Evolutionary conservation across 2,797 vertebrate genomes (phyloP), one percentile per base, ranked within the genome.

Genomic region (Odontamblyopus rebecca): DNA sequence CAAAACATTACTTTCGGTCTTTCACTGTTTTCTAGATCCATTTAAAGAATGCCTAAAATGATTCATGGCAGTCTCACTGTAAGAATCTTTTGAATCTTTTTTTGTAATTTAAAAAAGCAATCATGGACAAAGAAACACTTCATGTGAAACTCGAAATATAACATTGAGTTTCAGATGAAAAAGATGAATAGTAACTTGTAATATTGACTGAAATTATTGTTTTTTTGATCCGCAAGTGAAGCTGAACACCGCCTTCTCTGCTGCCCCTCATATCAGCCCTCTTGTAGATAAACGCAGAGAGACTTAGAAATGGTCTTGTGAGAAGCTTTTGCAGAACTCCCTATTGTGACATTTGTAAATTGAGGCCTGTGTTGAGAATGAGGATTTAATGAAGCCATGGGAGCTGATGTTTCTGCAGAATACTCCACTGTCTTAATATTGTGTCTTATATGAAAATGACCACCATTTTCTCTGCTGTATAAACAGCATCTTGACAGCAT

Each of bases 321-420:
- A 32, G 26, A 53, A 90, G 81, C 89, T 90, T 71, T 86, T 78
- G 71, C 48, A 79, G 61, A 89, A 86, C 74, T 83, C 76, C 74
- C 77, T 82, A 69, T 74, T 70, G 53, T 83, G 71, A 82, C 86
- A 82, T 87, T 90, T 88, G 72, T 74, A 79, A 86, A 82, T 86
- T 67, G 84, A 84, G 73, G 85, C 75, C 81, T 88, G 82, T 82
- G 66, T 63, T 12, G 80, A 84, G 85, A 85, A 74, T 70, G 63
- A 79, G 59, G 71, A 79, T 85, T 88, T 84, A 87, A 90, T 87
- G 83, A 86, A 87, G 77, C 79, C 83, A 81, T 82, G 83, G 81
- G 79, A 83, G 81, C 82, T 82, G 76, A 80, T 79, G 86, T 85
- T 87, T 87, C 77, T 71, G 77, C 57, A 76, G 44, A 77, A 71